These are phyloP conservation scores for Psophia crepitans DNA, from an alignment of 2,113 vertebrate species.

Conservation along the genomic window DNA sequence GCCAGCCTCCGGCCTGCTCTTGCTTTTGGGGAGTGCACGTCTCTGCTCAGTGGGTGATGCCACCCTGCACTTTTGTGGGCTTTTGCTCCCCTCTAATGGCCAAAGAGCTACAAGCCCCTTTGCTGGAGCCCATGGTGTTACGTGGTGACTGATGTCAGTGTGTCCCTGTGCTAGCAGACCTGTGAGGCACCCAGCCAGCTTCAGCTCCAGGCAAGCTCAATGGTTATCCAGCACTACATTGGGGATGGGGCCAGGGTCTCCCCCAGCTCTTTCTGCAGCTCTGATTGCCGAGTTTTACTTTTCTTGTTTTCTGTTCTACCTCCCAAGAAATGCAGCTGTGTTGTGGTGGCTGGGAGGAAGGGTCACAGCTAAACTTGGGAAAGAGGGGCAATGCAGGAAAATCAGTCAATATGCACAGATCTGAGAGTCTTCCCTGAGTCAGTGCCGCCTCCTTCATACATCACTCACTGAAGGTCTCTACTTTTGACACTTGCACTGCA, in stretches of 20 bases:
- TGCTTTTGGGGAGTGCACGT: background rate
- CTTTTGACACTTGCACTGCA: background rate
- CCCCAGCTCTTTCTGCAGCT: background rate
- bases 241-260: background rate
- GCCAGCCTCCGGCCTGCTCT: background rate
- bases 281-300: background rate
- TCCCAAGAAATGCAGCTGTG: background rate
- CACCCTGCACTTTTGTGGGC: background rate
- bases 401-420: background rate
- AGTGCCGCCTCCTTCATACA: background rate
- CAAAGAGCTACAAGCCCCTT: background rate
- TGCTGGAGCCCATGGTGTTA: background rate
- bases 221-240: rapidly evolving
- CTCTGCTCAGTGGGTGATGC: background rate
- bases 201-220: background rate
- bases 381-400: background rate
- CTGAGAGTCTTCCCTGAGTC: background rate
- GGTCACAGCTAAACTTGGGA: background rate
- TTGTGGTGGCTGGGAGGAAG: background rate
- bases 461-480: background rate
- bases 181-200: rapidly evolving
- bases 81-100: background rate
- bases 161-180: background rate
- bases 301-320: background rate
- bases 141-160: background rate